A percentile compares a stretch with the other conserved stretches of the same genome.
Conservation (phyloP, 2,888 invertebrate genomes). For the Euplagia quadripunctaria region DNA sequence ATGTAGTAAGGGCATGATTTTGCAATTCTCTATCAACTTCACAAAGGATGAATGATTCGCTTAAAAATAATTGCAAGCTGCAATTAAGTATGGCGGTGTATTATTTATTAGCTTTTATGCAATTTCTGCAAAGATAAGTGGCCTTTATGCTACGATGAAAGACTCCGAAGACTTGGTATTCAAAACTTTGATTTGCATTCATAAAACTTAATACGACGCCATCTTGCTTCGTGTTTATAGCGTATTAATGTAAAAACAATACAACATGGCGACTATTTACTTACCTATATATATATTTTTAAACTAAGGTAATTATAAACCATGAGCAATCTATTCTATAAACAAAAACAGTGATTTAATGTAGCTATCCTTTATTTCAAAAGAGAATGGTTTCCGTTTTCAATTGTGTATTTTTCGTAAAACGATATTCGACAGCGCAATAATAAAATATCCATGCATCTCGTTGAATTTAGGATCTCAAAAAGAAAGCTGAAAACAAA, state of each 20-base stretch:
- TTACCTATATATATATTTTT: not conserved
- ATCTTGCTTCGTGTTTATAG: not conserved
- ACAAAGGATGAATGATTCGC: constrained; percentile 16
- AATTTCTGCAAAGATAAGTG: constrained; percentile 42
- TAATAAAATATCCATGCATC: not conserved
- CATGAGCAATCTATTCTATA: not conserved
- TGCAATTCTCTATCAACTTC: constrained; percentile 9
- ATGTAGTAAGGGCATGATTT: constrained; percentile 6
- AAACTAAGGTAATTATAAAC: not conserved
- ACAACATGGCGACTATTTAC: not conserved
- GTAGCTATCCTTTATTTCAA: not conserved
- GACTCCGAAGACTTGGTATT: constrained; percentile 30
- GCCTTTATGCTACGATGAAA: constrained; percentile 47
- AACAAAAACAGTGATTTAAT: not conserved
- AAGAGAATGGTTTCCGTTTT: not conserved
- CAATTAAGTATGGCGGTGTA: constrained; percentile 27
- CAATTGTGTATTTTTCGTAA: not conserved
- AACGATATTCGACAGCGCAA: not conserved
- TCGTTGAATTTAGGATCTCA: not conserved
- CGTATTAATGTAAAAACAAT: not conserved
- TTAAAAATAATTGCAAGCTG: constrained; percentile 17
- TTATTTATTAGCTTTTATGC: constrained; percentile 34
- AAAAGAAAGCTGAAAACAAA: constrained; percentile 24
- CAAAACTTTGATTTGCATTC: constrained; percentile 32
- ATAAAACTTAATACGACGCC: constrained; percentile 10